Conservation (phyloP, 2,113 vertebrate genomes). For the Suncus etruscus region DNA sequence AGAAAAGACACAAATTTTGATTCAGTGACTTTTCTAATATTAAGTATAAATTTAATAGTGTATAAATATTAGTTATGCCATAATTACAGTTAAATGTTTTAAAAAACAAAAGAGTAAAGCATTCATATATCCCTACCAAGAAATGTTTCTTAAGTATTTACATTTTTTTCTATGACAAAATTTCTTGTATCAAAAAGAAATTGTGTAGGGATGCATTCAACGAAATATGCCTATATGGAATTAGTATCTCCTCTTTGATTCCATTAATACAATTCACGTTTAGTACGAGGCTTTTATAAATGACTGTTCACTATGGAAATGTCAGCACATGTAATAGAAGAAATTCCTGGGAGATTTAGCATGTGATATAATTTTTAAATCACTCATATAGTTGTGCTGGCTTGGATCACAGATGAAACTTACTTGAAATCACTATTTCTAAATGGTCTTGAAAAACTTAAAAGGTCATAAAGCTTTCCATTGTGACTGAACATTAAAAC, state of each 20-base stretch:
- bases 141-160: background rate
- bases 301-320: constrained; percentile 46
- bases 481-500: constrained; percentile 32
- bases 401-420: constrained; percentile 35
- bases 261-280: constrained; percentile 62
- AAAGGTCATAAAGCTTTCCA: constrained; percentile 38
- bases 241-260: constrained; percentile 34
- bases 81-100: background rate
- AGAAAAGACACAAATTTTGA: background rate
- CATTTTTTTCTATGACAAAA: constrained; percentile 55
- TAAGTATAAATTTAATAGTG: background rate
- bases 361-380: constrained; percentile 48
- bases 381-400: constrained; percentile 45
- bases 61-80: too few relatives aligned
- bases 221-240: constrained; percentile 32
- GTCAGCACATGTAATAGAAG: constrained; percentile 53
- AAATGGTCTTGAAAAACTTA: constrained; percentile 49
- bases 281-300: constrained; percentile 54
- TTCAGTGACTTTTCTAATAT: background rate
- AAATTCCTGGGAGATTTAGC: constrained; percentile 51
- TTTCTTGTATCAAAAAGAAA: constrained; percentile 54
- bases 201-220: constrained; percentile 48
- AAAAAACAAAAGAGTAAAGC: constrained; percentile 10
- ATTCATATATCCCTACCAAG: background rate
- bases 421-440: constrained; percentile 50